Percentiles rank a stretch among this genome's conserved stretches.
Evolutionary conservation across 2,113 vertebrate species (phyloP).

Genomic region (Tonatia bakeri): DNA sequence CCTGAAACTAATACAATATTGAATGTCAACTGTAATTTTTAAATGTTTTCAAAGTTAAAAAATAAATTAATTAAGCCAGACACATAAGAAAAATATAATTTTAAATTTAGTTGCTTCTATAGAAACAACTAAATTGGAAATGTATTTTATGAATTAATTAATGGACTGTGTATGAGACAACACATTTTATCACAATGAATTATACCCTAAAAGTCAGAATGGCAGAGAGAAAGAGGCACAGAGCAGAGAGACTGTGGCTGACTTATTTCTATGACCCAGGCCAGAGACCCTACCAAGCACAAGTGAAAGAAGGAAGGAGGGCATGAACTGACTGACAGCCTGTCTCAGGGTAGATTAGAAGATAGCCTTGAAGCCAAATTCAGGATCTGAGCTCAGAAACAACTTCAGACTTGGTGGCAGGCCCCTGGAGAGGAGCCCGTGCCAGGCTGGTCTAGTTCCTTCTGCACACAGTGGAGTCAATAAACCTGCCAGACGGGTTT

Average conservation of each 20-base stretch:
- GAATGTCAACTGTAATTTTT: background rate
- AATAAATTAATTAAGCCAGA: background rate
- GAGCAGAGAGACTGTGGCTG: background rate
- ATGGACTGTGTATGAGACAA: background rate
- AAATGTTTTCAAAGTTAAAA: background rate
- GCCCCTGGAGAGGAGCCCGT: background rate
- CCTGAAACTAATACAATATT: background rate
- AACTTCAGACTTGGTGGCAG: background rate
- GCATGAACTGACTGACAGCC: background rate
- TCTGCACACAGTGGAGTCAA: constrained; percentile 7
- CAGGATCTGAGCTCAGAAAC: background rate
- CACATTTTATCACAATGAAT: background rate
- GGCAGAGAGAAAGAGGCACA: background rate
- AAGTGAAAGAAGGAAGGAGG: background rate
- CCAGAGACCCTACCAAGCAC: background rate
- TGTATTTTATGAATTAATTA: background rate
- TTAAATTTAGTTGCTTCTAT: background rate
- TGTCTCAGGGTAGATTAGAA: background rate
- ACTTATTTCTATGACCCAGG: background rate
- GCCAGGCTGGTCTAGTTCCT: constrained; percentile 34
- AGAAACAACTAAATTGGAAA: background rate
- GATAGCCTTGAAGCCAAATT: background rate
- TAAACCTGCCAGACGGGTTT: constrained; percentile 64
- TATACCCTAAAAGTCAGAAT: background rate
- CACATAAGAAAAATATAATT: background rate